phyloP scores from a whole-genome alignment of 2,113 vertebrate genomes.

The Paramormyrops kingsleyae region DNA sequence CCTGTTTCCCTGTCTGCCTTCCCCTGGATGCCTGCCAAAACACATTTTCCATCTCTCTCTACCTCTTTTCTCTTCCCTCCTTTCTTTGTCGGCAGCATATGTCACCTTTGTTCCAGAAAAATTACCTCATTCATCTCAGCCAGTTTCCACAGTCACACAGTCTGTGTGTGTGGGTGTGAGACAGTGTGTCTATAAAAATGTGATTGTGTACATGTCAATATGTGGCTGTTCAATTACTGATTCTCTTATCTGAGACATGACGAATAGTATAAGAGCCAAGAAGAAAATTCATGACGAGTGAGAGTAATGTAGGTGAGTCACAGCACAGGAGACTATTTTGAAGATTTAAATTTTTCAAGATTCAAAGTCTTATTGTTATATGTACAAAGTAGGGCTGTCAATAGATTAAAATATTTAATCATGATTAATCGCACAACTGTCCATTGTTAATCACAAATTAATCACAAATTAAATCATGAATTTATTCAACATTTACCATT shows the following conservation, averaged over 20 bases:
- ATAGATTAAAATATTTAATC: too few relatives aligned
- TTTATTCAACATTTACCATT: too few relatives aligned
- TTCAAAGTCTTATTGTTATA: neutral
- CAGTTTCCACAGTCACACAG: neutral
- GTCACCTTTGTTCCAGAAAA: constrained; percentile 13
- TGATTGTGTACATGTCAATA: neutral
- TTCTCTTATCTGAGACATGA: neutral
- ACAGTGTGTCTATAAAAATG: neutral
- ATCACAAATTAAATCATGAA: too few relatives aligned
- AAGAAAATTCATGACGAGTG: neutral
- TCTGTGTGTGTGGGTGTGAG: neutral
- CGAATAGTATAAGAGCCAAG: neutral
- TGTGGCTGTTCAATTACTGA: neutral
- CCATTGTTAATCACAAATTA: too few relatives aligned
- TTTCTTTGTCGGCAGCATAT: constrained; percentile 14
- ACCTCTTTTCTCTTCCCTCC: neutral
- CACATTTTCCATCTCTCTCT: neutral
- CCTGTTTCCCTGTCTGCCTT: constrained; percentile 11
- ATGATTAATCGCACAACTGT: too few relatives aligned
- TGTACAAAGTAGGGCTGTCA: too few relatives aligned
- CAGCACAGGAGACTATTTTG: neutral
- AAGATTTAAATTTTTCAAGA: neutral
- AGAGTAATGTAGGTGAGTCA: neutral
- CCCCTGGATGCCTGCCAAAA: constrained; percentile 5
- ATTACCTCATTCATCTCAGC: constrained; percentile 13